Base-by-base conservation (phyloP, 2,797 vertebrate genomes). In the Glossophaga mutica region DNA sequence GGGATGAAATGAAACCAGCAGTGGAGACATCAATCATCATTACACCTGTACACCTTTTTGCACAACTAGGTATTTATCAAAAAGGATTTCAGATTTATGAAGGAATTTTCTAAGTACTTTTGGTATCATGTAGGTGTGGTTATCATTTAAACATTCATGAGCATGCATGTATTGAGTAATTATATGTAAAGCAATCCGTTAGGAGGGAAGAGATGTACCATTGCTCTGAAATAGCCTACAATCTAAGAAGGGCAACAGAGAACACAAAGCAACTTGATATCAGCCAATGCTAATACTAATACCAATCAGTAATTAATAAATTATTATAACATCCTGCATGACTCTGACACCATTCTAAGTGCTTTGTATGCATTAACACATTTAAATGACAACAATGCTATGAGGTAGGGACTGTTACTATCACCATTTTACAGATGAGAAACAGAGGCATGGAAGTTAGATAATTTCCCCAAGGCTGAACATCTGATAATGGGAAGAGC, bases 91-190 rank as follows among this genome's bases (percentile, higher is more conserved):
- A 24, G 15, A 32, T 74, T 83, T 68, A 52, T 39, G 78, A 95
- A 90, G 50, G n/a, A 85, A 77, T 62, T 96, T 89, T 83, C 14
- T 57, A 85, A 59, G 52, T 29, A 32, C n/a, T 59, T 91, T 96
- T 88, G 48, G 12, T 50, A 68, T 95, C 48, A 59, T 87, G 83
- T 52, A 59, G 52, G 4, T 59, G 1, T 67, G 52, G 11, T 50
- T 68, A 87, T 92, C n/a, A 85, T 81, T 79, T 96, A 70, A 88
- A 81, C 16, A 83, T 79, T 78, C 44, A 48, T 39, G 34, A 90
- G 29, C 44, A 90, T 90, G 39, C 29, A 89, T 70, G 78, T 62
- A 2, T 81, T 92, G 50, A 93, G 34, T 65, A 93, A 46, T 77
- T 81, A 42, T 74, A 85, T 67, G 22, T 88, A 62, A 81, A 94